Conservation (phyloP, 2,888 invertebrate genomes). For the Cryptocheilus praepositus region DNA sequence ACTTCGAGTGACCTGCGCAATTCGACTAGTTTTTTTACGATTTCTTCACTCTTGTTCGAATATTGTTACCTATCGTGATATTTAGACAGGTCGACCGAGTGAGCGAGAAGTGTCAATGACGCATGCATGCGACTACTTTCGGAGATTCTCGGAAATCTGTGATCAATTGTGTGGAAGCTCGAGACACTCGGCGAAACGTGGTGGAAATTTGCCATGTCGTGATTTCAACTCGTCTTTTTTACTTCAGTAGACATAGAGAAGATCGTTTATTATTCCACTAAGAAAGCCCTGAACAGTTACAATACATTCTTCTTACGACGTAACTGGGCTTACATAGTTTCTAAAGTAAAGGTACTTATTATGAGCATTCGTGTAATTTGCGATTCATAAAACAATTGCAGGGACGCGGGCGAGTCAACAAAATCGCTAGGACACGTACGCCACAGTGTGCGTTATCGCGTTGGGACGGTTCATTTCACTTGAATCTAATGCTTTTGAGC, state of each 20-base stretch:
- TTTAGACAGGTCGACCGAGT: neutral
- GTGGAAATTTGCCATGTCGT: neutral
- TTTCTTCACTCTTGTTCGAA: no score
- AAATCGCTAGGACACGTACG: no score
- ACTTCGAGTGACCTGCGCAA: neutral
- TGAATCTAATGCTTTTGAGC: no score
- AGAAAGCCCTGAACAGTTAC: conserved; percentile 55
- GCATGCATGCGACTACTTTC: no score
- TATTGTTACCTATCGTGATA: neutral
- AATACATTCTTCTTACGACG: conserved; percentile 68
- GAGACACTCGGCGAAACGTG: neutral
- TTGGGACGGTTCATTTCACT: no score
- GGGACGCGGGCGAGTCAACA: no score
- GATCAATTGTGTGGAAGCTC: neutral
- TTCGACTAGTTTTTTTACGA: neutral
- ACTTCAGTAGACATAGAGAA: neutral
- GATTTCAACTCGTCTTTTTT: neutral
- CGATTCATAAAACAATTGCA: no score
- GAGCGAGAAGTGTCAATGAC: no score
- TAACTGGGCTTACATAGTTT: conserved; percentile 56
- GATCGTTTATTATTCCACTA: conserved; percentile 7
- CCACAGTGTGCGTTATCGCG: no score
- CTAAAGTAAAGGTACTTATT: conserved; percentile 22
- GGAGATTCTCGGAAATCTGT: no score
- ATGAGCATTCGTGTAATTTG: conserved; percentile 26